phyloP scores from a whole-genome alignment of 1,140 invertebrate genomes.

The Drosophila mayri region DNA sequence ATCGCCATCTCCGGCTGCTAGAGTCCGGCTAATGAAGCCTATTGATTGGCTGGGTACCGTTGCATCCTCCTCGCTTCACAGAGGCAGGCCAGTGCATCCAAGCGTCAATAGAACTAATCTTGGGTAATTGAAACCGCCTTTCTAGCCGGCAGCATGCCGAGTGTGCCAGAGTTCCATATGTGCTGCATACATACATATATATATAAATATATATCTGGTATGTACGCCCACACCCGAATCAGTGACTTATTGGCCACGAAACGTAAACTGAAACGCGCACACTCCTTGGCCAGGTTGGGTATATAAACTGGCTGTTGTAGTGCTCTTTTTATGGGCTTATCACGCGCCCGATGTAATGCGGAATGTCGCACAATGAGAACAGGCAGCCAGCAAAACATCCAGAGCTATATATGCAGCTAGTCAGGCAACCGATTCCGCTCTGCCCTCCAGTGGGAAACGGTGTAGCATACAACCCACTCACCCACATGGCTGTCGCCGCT shows the following conservation, averaged over 20 bases:
- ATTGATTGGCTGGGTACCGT: conserved; percentile 48
- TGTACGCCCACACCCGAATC: conserved; percentile 17
- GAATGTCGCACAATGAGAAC: conserved; percentile 58
- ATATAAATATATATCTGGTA: neutral
- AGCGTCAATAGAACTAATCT: conserved; percentile 58
- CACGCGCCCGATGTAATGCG: conserved; percentile 43
- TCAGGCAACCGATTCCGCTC: conserved; percentile 18
- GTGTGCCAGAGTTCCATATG: conserved; percentile 22
- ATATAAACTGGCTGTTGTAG: conserved; percentile 5
- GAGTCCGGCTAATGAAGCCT: conserved; percentile 50
- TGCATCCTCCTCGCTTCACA: conserved; percentile 15
- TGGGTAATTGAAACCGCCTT: conserved; percentile 59
- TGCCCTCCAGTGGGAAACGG: conserved; percentile 5
- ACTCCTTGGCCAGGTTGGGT: conserved; percentile 2
- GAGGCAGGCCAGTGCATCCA: conserved; percentile 18
- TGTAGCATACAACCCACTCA: conserved; percentile 26
- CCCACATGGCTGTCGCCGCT: conserved; percentile 43
- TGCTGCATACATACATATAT: neutral
- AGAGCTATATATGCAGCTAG: neutral
- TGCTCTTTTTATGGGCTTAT: conserved; percentile 55
- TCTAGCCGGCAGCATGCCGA: conserved; percentile 49
- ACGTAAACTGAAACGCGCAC: conserved; percentile 39
- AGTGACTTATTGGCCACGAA: conserved; percentile 58
- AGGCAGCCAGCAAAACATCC: conserved; percentile 24
- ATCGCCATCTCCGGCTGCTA: neutral